phyloP scores from a whole-genome alignment of 2,113 vertebrate genomes.

The Vidua macroura region DNA sequence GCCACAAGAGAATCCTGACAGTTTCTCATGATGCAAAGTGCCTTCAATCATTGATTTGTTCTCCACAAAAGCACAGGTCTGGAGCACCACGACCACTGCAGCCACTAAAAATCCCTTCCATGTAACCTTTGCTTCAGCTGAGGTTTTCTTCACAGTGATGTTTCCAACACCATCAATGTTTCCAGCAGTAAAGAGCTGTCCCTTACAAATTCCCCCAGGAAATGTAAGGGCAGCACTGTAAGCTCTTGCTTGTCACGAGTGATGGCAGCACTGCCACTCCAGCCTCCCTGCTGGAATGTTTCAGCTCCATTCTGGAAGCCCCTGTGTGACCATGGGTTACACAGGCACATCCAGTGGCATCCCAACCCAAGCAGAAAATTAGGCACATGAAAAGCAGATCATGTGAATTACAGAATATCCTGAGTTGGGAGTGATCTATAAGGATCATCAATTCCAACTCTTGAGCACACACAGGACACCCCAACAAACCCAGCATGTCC shows the following conservation, averaged over 20 bases:
- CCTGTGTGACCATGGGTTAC: fast-evolving
- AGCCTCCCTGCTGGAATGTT: not conserved
- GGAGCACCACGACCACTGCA: not conserved
- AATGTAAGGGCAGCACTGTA: not conserved
- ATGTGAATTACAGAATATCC: not conserved
- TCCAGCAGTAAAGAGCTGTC: not conserved
- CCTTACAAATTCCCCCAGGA: not conserved
- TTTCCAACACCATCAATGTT: not conserved
- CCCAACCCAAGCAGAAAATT: not conserved
- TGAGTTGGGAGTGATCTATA: not conserved
- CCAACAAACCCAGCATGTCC: not conserved
- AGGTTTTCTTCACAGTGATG: not conserved
- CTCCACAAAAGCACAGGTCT: not conserved
- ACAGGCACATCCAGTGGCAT: not conserved
- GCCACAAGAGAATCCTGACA: not conserved
- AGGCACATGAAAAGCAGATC: not conserved
- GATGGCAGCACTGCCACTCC: not conserved
- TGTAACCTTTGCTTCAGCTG: not conserved
- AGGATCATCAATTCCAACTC: not conserved
- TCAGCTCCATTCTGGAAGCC: not conserved
- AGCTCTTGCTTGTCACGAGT: not conserved
- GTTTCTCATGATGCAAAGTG: not conserved
- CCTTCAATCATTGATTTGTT: not conserved
- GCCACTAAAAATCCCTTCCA: not conserved
- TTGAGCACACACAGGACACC: not conserved